These are phyloP conservation scores for Phaedon cochleariae DNA, from an alignment of 2,888 invertebrate genomes.

Conservation along the genomic window DNA sequence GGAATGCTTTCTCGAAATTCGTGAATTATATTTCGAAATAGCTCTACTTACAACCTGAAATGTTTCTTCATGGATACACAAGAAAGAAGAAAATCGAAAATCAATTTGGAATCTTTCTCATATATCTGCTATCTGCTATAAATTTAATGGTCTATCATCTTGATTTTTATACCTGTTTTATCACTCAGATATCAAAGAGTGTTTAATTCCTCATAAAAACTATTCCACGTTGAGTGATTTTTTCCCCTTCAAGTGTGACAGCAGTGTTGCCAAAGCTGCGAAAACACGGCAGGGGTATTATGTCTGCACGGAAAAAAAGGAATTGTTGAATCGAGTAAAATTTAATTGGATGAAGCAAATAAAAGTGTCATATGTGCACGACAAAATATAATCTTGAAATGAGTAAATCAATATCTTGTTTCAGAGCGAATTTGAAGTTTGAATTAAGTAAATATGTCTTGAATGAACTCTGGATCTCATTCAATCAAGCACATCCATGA, in stretches of 20 bases:
- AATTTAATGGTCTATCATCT: slow-evolving; percentile 35
- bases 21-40: slow-evolving; percentile 24
- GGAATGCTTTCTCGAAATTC: slow-evolving; percentile 24
- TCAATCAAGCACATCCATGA: no score
- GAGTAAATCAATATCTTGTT: no score
- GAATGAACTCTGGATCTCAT: no score
- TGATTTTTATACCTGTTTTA: slow-evolving; percentile 38
- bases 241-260: background rate
- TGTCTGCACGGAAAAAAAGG: no score
- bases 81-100: slow-evolving; percentile 14
- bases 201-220: slow-evolving; percentile 33
- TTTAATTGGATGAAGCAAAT: no score
- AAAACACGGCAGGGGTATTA: no score
- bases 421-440: no score
- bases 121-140: no score
- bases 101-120: slow-evolving; percentile 25
- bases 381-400: no score
- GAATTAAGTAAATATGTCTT: no score
- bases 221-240: background rate
- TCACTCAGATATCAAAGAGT: slow-evolving; percentile 32
- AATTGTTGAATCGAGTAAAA: no score
- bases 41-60: background rate
- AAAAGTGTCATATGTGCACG: no score
- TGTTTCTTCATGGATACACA: background rate
- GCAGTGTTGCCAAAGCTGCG: background rate